A percentile compares a stretch with the other conserved stretches of the same genome.
phyloP scores from a whole-genome alignment of 2,113 vertebrate genomes.

The Rhinoderma darwinii region DNA sequence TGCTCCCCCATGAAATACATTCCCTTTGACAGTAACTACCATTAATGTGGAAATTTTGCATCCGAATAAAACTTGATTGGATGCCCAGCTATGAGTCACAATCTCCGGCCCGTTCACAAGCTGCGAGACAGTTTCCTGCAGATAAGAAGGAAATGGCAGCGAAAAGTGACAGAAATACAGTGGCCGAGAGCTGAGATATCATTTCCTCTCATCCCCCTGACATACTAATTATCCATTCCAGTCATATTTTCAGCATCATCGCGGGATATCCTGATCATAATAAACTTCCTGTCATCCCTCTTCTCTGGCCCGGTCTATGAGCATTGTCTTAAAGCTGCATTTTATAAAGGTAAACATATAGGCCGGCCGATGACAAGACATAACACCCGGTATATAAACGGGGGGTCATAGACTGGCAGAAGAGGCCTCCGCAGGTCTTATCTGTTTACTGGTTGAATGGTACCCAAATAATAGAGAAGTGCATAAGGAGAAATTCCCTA shows the following conservation, averaged over 20 bases:
- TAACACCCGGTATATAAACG: background rate
- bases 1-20: background rate
- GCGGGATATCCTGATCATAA: conserved; percentile 81
- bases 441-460: too few relatives aligned
- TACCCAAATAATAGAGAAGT: too few relatives aligned
- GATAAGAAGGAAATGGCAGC: conserved; percentile 78
- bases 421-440: too few relatives aligned
- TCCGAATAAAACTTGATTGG: conserved; percentile 64
- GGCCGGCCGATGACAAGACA: background rate
- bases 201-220: conserved; percentile 72
- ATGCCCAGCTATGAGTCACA: conserved; percentile 75
- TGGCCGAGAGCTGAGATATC: conserved; percentile 64
- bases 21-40: conserved; percentile 56
- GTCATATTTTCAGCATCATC: conserved; percentile 75
- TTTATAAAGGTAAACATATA: background rate
- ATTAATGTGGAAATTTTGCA: conserved; percentile 67
- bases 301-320: conserved; percentile 65
- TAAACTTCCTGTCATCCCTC: conserved; percentile 76
- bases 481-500: too few relatives aligned
- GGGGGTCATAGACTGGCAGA: background rate
- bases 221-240: conserved; percentile 78
- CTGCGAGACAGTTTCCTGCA: conserved; percentile 82
- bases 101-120: conserved; percentile 72
- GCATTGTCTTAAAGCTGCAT: background rate
- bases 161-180: conserved; percentile 68